Evolutionary conservation across 2,888 invertebrate genomes (phyloP), one percentile per base, ranked within the genome.

Genomic region (Myopa tessellatipennis): DNA sequence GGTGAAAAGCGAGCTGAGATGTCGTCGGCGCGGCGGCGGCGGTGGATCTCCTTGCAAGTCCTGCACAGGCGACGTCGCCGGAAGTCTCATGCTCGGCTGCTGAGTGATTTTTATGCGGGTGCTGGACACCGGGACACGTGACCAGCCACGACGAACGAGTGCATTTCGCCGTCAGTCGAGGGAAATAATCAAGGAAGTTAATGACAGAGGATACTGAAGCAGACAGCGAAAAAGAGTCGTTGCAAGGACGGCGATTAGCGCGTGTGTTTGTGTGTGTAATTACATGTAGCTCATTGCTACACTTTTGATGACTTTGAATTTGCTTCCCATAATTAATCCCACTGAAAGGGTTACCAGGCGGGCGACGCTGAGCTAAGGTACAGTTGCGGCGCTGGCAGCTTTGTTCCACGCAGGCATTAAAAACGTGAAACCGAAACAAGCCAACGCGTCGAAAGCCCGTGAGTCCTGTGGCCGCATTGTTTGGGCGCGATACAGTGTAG

Each of bases 151-250:
- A 61, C 61, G 61, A 45, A 16, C 26, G 74, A 74, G 50, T 63
- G 74, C 74, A 63, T 18, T 65, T 12, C 52, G 38, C n/a, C 74
- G 50, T 40, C 65, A 65, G 52, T 58, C 58, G 82, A 83, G 85
- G 85, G 85, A 85, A 84, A 85, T 85, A 86, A 85, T 85, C 85
- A 85, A 85, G 85, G 85, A 85, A 85, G 85, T 85, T 85, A 86
- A 86, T 85, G 86, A 85, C 14, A 36, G 60, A 75, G 52, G 73
- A 36, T 26, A 40, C n/a, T 68, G 40, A 18, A 67, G 40, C 50
- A 26, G 68, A 36, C 34, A n/a, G 10, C 70, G 67, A 68, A 55
- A 58, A 63, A 12, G 12, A 40, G 14, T 55, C 10, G 50, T 50
- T 40, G 58, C n/a, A 72, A 18, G 38, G 70, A 55, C 50, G 14